A percentile compares a stretch with the other conserved stretches of the same genome.
Evolutionary conservation across 1,140 invertebrate genomes (phyloP).

Genomic region (Cheumatopsyche charites): DNA sequence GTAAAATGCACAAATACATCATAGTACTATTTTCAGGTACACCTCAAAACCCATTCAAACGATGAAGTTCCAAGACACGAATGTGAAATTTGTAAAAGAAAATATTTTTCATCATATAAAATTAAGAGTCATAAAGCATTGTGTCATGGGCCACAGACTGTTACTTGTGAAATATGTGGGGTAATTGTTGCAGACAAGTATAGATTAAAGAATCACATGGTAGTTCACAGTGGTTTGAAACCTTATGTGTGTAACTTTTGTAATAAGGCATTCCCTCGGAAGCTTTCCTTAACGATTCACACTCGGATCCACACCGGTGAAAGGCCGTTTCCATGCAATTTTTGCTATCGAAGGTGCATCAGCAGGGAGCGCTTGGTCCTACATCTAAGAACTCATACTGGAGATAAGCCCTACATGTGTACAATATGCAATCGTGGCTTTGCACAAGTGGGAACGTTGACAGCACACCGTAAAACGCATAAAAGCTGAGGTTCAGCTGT

Average conservation of each 20-base stretch:
- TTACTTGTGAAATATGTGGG: no score
- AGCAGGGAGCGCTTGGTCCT: not conserved
- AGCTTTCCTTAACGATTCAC: not conserved
- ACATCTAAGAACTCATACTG: not conserved
- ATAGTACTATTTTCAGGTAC: no score
- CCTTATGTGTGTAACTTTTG: not conserved
- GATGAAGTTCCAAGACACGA: not conserved
- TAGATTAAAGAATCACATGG: no score
- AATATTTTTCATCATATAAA: not conserved
- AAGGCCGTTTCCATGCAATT: not conserved
- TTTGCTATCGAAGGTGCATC: not conserved
- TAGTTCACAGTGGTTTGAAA: not conserved
- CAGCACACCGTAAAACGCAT: no score
- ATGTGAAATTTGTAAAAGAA: not conserved
- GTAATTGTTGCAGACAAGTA: no score
- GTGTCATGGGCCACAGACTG: not conserved
- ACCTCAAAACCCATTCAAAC: no score
- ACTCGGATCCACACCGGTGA: not conserved
- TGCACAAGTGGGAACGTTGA: not conserved
- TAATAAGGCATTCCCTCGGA: not conserved
- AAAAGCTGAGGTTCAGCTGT: no score
- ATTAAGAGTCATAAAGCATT: not conserved
- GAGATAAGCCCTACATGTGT: not conserved
- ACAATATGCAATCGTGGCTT: not conserved
- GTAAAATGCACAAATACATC: no score